phyloP scores from a whole-genome alignment of 2,113 vertebrate genomes.

The Atlantisia rogersi region DNA sequence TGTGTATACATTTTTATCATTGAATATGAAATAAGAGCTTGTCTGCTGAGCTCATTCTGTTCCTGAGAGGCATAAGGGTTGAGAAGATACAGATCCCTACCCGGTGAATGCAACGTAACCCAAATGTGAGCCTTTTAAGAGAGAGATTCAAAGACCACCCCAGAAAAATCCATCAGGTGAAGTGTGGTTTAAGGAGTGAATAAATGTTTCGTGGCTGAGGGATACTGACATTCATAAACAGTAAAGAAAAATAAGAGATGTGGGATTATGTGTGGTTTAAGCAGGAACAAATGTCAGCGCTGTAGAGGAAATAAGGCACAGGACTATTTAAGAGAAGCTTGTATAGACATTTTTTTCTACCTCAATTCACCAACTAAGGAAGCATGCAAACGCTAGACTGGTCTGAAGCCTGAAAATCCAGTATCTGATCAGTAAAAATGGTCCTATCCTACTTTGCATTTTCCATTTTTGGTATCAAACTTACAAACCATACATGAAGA shows the following conservation, averaged over 20 bases:
- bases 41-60: not conserved
- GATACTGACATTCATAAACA: not conserved
- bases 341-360: not conserved
- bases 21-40: not conserved
- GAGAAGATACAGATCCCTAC: not conserved
- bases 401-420: not conserved
- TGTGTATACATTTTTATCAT: not conserved
- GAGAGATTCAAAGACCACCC: not conserved
- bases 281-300: not conserved
- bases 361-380: not conserved
- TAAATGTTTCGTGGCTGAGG: not conserved
- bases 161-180: not conserved
- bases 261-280: not conserved
- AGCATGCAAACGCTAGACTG: not conserved
- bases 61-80: not conserved
- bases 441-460: not conserved
- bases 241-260: not conserved
- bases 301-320: not conserved
- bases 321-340: not conserved
- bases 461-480: not conserved
- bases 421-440: not conserved
- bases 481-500: not conserved
- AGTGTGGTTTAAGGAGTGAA: not conserved
- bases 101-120: not conserved
- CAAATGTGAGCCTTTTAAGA: not conserved